A percentile compares a stretch with the other conserved stretches of the same genome.
Evolutionary conservation across 1,140 invertebrate species (phyloP).

Genomic region (Oryctes rhinoceros): DNA sequence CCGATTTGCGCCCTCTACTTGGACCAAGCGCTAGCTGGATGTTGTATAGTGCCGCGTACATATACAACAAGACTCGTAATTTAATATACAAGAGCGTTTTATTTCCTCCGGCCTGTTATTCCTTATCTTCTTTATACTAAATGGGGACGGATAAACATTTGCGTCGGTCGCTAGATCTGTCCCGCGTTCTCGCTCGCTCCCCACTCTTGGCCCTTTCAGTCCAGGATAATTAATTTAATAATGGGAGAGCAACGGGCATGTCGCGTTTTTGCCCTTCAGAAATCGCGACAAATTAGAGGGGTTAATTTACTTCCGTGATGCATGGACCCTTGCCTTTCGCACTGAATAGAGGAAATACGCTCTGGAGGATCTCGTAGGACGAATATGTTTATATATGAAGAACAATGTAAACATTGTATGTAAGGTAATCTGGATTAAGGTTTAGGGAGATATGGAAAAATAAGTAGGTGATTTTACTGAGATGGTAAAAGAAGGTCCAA

Average conservation of each 20-base stretch:
- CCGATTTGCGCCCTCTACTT: neutral
- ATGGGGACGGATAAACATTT: neutral
- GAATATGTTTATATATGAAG: too few relatives aligned
- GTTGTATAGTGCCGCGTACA: neutral
- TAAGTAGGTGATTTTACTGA: too few relatives aligned
- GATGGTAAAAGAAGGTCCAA: too few relatives aligned
- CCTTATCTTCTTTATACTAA: conserved; percentile 5
- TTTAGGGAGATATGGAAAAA: too few relatives aligned
- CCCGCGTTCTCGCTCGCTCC: neutral
- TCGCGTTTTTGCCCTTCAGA: neutral
- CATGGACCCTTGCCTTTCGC: too few relatives aligned
- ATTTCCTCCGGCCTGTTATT: neutral
- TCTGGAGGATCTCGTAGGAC: too few relatives aligned
- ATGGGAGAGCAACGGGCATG: neutral
- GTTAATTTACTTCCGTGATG: neutral
- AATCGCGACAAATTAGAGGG: conserved; percentile 13
- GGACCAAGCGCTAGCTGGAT: too few relatives aligned
- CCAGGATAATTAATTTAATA: conserved; percentile 11
- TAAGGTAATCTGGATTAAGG: too few relatives aligned
- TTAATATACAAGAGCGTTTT: conserved; percentile 7
- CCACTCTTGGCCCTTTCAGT: neutral
- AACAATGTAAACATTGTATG: too few relatives aligned
- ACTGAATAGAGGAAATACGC: too few relatives aligned
- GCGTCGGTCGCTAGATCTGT: neutral
- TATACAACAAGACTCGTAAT: neutral